A percentile compares a stretch with the other conserved stretches of the same genome.
Evolutionary conservation across 2,797 vertebrate genomes (phyloP).

Genomic region (Melanotaenia maccullochi): DNA sequence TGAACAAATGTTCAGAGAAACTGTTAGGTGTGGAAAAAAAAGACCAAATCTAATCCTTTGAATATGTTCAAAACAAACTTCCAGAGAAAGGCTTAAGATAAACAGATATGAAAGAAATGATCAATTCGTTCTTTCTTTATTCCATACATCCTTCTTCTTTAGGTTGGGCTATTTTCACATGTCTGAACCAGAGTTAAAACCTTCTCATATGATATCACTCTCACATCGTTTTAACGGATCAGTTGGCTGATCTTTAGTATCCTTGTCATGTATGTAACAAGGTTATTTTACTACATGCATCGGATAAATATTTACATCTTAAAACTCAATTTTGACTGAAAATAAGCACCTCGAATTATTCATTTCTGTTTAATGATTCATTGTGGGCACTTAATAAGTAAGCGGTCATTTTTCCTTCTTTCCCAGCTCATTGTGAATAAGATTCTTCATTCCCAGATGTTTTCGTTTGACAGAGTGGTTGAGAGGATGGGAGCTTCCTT

Average conservation of each 20-base stretch:
- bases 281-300: background rate
- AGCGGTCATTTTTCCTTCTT: constrained; percentile 28
- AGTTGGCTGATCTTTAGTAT: background rate
- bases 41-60: background rate
- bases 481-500: constrained; percentile 41
- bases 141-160: background rate
- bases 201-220: background rate
- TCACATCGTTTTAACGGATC: background rate
- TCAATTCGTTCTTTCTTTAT: background rate
- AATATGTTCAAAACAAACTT: no score
- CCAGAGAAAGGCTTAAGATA: background rate
- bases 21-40: background rate
- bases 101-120: background rate
- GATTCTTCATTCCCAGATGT: constrained; percentile 63
- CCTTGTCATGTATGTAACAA: background rate
- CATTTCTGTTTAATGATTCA: background rate
- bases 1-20: background rate
- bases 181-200: background rate
- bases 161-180: background rate
- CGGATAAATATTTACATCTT: background rate
- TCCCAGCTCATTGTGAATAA: constrained; percentile 31
- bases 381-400: background rate
- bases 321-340: background rate
- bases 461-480: constrained; percentile 30
- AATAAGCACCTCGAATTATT: background rate